Evolutionary conservation across 2,888 invertebrate species (phyloP).

Genomic region (Lasius fuliginosus): DNA sequence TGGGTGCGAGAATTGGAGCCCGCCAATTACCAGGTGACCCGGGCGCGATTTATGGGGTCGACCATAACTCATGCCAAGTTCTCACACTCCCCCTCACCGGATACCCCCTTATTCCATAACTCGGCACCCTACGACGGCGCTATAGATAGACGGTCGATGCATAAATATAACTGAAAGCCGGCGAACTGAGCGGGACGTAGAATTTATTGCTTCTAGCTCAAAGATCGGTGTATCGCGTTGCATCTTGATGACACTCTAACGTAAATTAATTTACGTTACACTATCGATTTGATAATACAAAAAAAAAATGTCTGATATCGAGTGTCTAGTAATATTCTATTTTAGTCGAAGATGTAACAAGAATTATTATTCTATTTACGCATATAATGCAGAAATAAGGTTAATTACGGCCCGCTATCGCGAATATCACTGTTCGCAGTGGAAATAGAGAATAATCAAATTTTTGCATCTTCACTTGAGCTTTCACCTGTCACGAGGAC

Average conservation of each 20-base stretch:
- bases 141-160: slow-evolving; percentile 42
- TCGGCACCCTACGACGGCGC: slow-evolving; percentile 70
- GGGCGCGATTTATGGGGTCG: slow-evolving; percentile 83
- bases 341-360: not conserved
- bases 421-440: slow-evolving; percentile 1
- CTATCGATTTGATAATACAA: slow-evolving; percentile 4
- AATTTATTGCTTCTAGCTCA: slow-evolving; percentile 63
- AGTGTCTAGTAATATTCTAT: not conserved
- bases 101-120: slow-evolving; percentile 76
- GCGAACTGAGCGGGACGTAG: slow-evolving; percentile 58
- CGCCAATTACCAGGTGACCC: slow-evolving; percentile 83
- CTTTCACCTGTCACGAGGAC: slow-evolving; percentile 50
- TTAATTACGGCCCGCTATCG: slow-evolving; percentile 10
- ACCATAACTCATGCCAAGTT: slow-evolving; percentile 80
- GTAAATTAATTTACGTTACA: slow-evolving; percentile 30
- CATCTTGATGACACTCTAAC: slow-evolving; percentile 38
- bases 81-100: slow-evolving; percentile 59
- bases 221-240: slow-evolving; percentile 27
- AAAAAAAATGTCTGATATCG: not conserved
- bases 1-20: slow-evolving; percentile 84
- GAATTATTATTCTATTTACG: not conserved
- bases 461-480: slow-evolving; percentile 38
- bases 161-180: slow-evolving; percentile 49
- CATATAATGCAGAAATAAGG: not conserved
- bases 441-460: slow-evolving; percentile 39